Percentiles rank a stretch among this genome's conserved stretches.
phyloP scores from a whole-genome alignment of 1,140 invertebrate species.

The Medauroidea extradentata region DNA sequence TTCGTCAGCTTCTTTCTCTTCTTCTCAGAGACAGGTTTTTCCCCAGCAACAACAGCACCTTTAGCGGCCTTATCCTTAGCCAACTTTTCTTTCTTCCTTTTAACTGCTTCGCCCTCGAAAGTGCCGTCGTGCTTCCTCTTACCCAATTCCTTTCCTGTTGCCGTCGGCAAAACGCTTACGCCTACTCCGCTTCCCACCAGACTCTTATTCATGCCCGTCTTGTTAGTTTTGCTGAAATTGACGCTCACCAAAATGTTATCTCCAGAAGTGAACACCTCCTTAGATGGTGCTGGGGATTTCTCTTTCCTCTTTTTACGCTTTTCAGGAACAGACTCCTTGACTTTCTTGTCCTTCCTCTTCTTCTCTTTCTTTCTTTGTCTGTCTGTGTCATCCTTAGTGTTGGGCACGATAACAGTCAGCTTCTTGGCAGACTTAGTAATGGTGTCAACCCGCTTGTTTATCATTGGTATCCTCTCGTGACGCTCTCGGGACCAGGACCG shows the following conservation, averaged over 20 bases:
- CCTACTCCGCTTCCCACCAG: neutral
- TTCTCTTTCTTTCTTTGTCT: constrained; percentile 36
- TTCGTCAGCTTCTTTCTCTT: constrained; percentile 1
- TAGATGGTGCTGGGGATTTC: constrained; percentile 61
- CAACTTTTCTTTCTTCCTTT: constrained; percentile 33
- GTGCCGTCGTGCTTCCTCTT: constrained; percentile 35
- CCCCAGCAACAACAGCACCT: neutral
- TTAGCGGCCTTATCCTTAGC: constrained; percentile 37
- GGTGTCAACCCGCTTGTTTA: neutral
- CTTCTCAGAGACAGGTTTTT: neutral
- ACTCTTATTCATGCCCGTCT: constrained; percentile 29
- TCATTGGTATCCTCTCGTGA: constrained; percentile 17
- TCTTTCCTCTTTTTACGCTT: constrained; percentile 46
- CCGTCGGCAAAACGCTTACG: constrained; percentile 39
- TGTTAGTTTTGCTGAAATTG: constrained; percentile 73
- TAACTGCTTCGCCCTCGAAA: constrained; percentile 20
- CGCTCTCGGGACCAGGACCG: constrained; percentile 24
- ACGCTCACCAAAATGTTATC: constrained; percentile 89
- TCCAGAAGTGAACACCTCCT: constrained; percentile 87
- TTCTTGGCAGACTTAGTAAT: constrained; percentile 14
- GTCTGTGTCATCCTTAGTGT: constrained; percentile 30
- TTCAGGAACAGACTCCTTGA: constrained; percentile 34
- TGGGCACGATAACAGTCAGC: constrained; percentile 16
- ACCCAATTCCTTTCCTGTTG: constrained; percentile 37
- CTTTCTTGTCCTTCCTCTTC: constrained; percentile 52